Base-by-base conservation (phyloP, 2,113 vertebrate species). In the Canis aureus region DNA sequence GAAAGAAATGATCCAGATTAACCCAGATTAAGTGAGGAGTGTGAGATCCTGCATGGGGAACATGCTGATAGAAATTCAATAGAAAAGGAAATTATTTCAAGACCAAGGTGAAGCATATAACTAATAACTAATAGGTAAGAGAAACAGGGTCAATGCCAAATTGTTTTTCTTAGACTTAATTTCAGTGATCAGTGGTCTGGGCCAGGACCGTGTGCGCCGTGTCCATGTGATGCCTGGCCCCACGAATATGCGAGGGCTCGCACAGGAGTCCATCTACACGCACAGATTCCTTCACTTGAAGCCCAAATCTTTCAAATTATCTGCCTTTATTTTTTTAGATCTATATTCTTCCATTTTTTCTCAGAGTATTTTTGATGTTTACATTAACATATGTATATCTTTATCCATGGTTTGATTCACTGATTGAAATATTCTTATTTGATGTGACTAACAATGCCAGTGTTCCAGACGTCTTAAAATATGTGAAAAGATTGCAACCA, bases 171-270 rank as follows among this genome's bases (percentile, higher is more conserved):
- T 43, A 43, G 43, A 8, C 43, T 25, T 6, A 23, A 15, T n/a
- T 25, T 53, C 49, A 17, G 1, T 8, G 29, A 3, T 73, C 29
- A 51, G 67, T 43, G 67, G 59, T 53, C 69, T 11, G 2, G 43
- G 43, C 38, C 13, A 8, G 59, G 3, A 7, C 32, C 0, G 16
- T n/a, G 66, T 32, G 29, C 13, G 12, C 66, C 1, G 1, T 32
- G 67, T n/a, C 7, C 32, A 17, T 3, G 32, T 27, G 66, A 67
- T 6, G 9, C 27, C 13, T 25, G 1, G 29, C 0, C 22, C 22
- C 59, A 16, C 1, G 0, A 1, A 13, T 11, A 57, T 19, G 15
- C 17, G 16, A 11, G 38, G 51, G 16, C n/a, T 25, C 49, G 11
- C 25, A 23, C 2, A 4, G 57, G 27, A 16, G n/a, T 22, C 11